Conservation (phyloP, 2,888 invertebrate genomes). For the Plemyria rubiginata region DNA sequence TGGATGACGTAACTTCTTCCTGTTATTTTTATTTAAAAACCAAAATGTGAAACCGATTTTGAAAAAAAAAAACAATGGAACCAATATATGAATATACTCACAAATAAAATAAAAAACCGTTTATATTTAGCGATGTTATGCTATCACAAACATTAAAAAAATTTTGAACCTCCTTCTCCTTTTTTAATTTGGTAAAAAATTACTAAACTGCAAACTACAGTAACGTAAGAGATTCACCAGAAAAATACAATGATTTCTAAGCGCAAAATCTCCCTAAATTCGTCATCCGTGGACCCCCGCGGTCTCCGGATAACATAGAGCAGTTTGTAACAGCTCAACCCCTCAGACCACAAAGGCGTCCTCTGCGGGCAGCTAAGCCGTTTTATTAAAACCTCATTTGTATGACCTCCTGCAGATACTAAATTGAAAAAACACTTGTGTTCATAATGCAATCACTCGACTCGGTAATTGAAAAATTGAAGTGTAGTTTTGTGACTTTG, state of each 20-base stretch:
- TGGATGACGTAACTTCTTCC: too few relatives aligned
- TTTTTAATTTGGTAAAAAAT: background rate
- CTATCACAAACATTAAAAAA: too few relatives aligned
- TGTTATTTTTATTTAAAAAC: too few relatives aligned
- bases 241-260: background rate
- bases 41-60: too few relatives aligned
- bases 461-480: conserved; percentile 20
- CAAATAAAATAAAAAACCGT: too few relatives aligned
- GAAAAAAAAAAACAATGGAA: too few relatives aligned
- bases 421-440: conserved; percentile 28
- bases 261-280: background rate
- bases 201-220: background rate
- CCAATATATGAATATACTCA: too few relatives aligned
- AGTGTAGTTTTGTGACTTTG: conserved; percentile 15
- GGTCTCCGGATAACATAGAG: conserved; percentile 58
- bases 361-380: conserved; percentile 67
- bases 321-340: conserved; percentile 49
- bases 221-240: background rate
- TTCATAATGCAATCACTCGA: conserved; percentile 21
- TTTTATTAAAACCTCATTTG: conserved; percentile 54
- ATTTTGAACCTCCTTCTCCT: too few relatives aligned
- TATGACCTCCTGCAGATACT: conserved; percentile 25
- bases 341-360: conserved; percentile 73
- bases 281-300: conserved; percentile 6
- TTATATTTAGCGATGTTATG: too few relatives aligned